Percentiles rank a stretch among this genome's conserved stretches.
Conservation (phyloP, 2,113 vertebrate genomes). For the Chlorodrepanis virens region DNA sequence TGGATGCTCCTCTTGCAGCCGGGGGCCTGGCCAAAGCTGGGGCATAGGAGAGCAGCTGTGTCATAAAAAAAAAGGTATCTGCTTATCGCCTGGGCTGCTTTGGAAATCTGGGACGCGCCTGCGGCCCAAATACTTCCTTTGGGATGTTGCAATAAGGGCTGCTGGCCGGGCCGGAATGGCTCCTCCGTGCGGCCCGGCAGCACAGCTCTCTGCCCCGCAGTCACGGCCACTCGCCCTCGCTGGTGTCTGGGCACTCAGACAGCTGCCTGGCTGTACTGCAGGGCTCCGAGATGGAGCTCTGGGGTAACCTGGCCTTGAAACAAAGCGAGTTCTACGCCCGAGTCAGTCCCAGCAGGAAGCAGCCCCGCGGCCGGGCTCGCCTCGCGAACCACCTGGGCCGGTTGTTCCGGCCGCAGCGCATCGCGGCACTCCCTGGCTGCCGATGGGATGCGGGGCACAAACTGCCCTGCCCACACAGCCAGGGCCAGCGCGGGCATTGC, state of each 20-base stretch:
- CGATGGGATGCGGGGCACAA: fast-evolving
- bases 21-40: background rate
- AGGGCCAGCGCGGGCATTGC: background rate
- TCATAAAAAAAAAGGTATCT: background rate
- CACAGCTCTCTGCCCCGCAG: background rate
- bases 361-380: fast-evolving
- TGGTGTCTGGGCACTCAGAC: background rate
- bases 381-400: background rate
- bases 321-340: fast-evolving
- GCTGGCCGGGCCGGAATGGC: background rate
- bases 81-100: background rate
- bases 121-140: background rate
- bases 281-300: fast-evolving
- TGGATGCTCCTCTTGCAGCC: background rate
- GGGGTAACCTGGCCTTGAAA: background rate
- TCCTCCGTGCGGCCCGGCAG: background rate
- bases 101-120: background rate
- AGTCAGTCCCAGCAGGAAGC: fast-evolving
- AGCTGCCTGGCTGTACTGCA: background rate
- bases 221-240: fast-evolving
- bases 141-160: background rate
- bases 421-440: fast-evolving
- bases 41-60: background rate
- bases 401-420: background rate
- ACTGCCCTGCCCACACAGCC: background rate